phyloP scores from a whole-genome alignment of 2,888 invertebrate species.

The Heliconius charithonia region DNA sequence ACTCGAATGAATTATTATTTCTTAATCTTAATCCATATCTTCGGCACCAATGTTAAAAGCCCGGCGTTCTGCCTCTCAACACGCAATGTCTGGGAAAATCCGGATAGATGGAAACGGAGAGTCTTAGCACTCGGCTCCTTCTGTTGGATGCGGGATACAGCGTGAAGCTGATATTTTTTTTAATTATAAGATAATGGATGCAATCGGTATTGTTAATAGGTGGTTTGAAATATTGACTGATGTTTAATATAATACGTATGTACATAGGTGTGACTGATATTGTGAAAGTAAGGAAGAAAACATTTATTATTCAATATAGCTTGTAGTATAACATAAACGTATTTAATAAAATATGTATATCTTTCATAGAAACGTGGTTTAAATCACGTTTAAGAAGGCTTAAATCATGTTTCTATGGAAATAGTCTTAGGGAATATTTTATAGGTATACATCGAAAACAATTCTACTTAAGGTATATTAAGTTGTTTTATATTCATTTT shows the following conservation, averaged over 20 bases:
- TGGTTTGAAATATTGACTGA: slow-evolving; percentile 3
- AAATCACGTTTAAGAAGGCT: neutral
- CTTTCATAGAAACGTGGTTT: too few species aligned
- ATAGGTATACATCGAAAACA: neutral
- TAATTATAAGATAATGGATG: neutral
- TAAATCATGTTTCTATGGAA: neutral
- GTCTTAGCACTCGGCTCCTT: too few species aligned
- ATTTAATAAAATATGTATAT: too few species aligned
- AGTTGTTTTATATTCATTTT: neutral
- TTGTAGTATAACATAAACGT: neutral
- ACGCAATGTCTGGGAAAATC: too few species aligned
- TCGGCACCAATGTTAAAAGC: too few species aligned
- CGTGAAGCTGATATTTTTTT: too few species aligned
- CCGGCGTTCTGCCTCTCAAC: too few species aligned
- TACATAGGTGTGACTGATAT: slow-evolving; percentile 1
- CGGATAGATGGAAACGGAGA: too few species aligned
- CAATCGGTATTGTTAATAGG: neutral
- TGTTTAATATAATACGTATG: neutral
- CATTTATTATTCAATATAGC: neutral
- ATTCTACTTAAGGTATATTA: too few species aligned
- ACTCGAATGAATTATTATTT: too few species aligned
- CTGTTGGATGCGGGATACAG: too few species aligned
- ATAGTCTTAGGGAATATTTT: neutral
- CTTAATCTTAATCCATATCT: too few species aligned
- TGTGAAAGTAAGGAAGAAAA: slow-evolving; percentile 1